phyloP scores from a whole-genome alignment of 2,113 vertebrate genomes.

The Podarcis muralis region DNA sequence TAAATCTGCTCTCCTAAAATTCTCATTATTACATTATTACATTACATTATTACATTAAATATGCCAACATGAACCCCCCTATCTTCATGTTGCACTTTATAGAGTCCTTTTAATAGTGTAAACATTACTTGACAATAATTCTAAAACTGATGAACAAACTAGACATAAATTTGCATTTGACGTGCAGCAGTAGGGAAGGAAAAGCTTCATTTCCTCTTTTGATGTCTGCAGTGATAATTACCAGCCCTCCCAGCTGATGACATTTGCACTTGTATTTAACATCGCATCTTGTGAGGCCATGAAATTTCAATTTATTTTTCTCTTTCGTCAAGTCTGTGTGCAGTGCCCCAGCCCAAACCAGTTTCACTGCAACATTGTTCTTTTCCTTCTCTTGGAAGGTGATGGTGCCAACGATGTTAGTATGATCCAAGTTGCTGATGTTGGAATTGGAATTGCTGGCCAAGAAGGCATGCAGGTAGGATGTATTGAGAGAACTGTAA shows the following conservation, averaged over 20 bases:
- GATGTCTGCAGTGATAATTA: not conserved
- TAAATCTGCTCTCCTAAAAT: too few relatives aligned
- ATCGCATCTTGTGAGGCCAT: too few relatives aligned
- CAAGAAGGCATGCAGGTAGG: slow-evolving; percentile 91
- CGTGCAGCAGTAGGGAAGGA: not conserved
- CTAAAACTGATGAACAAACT: not conserved
- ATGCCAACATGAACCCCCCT: too few relatives aligned
- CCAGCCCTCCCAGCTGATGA: not conserved
- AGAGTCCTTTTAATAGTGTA: too few relatives aligned
- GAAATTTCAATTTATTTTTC: not conserved
- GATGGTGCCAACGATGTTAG: slow-evolving; percentile 90
- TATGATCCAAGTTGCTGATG: slow-evolving; percentile 88
- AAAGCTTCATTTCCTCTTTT: not conserved
- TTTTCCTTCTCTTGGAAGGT: slow-evolving; percentile 67
- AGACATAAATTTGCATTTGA: not conserved
- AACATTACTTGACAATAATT: too few relatives aligned
- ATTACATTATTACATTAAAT: too few relatives aligned
- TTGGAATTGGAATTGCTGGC: slow-evolving; percentile 83
- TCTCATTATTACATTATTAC: too few relatives aligned
- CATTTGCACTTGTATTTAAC: not conserved
- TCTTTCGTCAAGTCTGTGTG: not conserved
- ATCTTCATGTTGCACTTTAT: too few relatives aligned
- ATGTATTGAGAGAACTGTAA: not conserved
- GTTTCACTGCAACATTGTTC: not conserved
- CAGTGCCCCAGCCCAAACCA: not conserved